phyloP scores from a whole-genome alignment of 1,140 invertebrate genomes.

The Aphidius gifuensis region DNA sequence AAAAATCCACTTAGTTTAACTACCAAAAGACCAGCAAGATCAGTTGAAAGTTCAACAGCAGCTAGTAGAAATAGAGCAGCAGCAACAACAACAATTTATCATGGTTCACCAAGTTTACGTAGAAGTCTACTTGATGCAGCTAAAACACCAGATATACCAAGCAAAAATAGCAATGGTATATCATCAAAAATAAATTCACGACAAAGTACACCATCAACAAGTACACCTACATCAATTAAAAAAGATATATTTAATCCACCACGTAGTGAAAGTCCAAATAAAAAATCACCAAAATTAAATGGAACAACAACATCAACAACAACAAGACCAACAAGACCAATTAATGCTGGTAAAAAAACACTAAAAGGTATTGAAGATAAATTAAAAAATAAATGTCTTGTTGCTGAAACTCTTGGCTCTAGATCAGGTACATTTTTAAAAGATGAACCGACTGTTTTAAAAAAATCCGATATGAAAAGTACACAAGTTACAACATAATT shows the following conservation, averaged over 20 bases:
- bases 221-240: conserved; percentile 21
- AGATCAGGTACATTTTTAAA: conserved; percentile 71
- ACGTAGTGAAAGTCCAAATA: conserved; percentile 44
- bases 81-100: conserved; percentile 43
- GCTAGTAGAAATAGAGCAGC: conserved; percentile 50
- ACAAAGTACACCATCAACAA: conserved; percentile 17
- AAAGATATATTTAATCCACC: conserved; percentile 38
- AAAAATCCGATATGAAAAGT: conserved; percentile 51
- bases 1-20: conserved; percentile 34
- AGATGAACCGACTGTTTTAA: conserved; percentile 63
- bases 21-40: conserved; percentile 33
- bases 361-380: conserved; percentile 37
- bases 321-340: conserved; percentile 31
- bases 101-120: conserved; percentile 45
- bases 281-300: conserved; percentile 46
- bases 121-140: conserved; percentile 50
- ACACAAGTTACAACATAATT: conserved; percentile 45
- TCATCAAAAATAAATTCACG: conserved; percentile 3
- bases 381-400: conserved; percentile 42
- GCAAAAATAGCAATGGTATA: conserved; percentile 32
- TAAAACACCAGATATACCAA: conserved; percentile 46
- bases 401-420: conserved; percentile 45
- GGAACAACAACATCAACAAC: conserved; percentile 30
- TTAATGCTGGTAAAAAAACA: conserved; percentile 25
- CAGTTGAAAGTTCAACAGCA: conserved; percentile 48